Conservation (phyloP, 2,113 vertebrate genomes). For the Zingel zingel region DNA sequence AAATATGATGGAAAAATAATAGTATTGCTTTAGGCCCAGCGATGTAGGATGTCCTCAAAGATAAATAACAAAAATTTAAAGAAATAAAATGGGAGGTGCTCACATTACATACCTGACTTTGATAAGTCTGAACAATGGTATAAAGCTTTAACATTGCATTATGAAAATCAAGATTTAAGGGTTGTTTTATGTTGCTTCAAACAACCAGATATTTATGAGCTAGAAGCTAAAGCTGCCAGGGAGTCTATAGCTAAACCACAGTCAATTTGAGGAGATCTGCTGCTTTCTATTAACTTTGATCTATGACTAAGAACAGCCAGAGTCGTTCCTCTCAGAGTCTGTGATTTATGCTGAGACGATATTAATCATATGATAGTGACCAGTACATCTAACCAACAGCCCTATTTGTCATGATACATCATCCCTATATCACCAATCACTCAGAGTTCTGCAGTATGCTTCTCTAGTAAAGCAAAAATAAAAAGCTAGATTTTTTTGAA, state of each 20-base stretch:
- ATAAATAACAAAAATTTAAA: background rate
- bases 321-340: slow-evolving; percentile 34
- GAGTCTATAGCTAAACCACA: slow-evolving; percentile 48
- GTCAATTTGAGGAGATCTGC: slow-evolving; percentile 61
- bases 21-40: slow-evolving; percentile 3
- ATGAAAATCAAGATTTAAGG: slow-evolving; percentile 30
- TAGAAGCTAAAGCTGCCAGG: slow-evolving; percentile 34
- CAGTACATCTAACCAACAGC: slow-evolving; percentile 24
- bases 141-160: slow-evolving; percentile 22
- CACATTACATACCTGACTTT: slow-evolving; percentile 12
- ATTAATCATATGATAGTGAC: slow-evolving; percentile 63
- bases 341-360: slow-evolving; percentile 69
- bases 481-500: background rate
- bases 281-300: slow-evolving; percentile 80
- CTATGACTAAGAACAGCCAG: slow-evolving; percentile 49
- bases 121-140: slow-evolving; percentile 12
- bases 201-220: slow-evolving; percentile 51
- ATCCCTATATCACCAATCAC: slow-evolving; percentile 16
- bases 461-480: slow-evolving; percentile 1
- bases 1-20: background rate
- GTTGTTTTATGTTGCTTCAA: slow-evolving; percentile 22
- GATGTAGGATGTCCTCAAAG: slow-evolving; percentile 9
- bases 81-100: slow-evolving; percentile 8
- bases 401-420: slow-evolving; percentile 45
- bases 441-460: slow-evolving; percentile 10